phyloP scores from a whole-genome alignment of 1,140 invertebrate genomes.

The Druon quercuslanigerum region DNA sequence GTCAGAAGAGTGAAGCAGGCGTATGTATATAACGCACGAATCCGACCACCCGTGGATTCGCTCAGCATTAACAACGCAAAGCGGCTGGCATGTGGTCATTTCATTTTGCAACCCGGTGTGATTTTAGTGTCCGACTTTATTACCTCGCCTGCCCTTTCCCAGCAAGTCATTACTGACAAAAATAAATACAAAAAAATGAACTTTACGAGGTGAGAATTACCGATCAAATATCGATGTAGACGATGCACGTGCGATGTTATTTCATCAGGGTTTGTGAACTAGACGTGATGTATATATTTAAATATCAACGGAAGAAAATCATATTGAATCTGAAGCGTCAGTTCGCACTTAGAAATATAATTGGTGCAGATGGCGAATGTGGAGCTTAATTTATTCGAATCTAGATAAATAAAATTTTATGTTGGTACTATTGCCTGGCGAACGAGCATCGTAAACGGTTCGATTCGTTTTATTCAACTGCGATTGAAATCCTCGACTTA shows the following conservation, averaged over 20 bases:
- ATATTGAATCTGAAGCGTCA: neutral
- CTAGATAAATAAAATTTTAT: neutral
- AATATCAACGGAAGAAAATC: slow-evolving; percentile 9
- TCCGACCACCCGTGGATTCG: slow-evolving; percentile 47
- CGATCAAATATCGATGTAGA: slow-evolving; percentile 3
- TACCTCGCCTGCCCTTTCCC: slow-evolving; percentile 37
- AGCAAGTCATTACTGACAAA: slow-evolving; percentile 38
- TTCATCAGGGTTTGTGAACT: slow-evolving; percentile 15
- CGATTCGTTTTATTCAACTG: too few species aligned
- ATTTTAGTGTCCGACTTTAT: slow-evolving; percentile 37
- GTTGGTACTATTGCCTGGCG: too few species aligned
- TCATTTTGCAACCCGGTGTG: slow-evolving; percentile 48
- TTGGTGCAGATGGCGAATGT: neutral
- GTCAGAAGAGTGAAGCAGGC: slow-evolving; percentile 37
- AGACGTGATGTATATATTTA: neutral
- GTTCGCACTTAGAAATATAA: neutral
- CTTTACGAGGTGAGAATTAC: slow-evolving; percentile 23
- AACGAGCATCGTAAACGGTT: too few species aligned
- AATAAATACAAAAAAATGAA: slow-evolving; percentile 10
- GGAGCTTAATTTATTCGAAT: neutral
- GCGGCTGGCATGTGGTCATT: slow-evolving; percentile 49
- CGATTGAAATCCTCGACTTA: too few species aligned
- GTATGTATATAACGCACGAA: slow-evolving; percentile 39
- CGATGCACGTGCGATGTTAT: neutral
- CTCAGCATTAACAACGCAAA: slow-evolving; percentile 49